phyloP scores from a whole-genome alignment of 2,797 vertebrate species.

The Catamblyrhynchus diadema region DNA sequence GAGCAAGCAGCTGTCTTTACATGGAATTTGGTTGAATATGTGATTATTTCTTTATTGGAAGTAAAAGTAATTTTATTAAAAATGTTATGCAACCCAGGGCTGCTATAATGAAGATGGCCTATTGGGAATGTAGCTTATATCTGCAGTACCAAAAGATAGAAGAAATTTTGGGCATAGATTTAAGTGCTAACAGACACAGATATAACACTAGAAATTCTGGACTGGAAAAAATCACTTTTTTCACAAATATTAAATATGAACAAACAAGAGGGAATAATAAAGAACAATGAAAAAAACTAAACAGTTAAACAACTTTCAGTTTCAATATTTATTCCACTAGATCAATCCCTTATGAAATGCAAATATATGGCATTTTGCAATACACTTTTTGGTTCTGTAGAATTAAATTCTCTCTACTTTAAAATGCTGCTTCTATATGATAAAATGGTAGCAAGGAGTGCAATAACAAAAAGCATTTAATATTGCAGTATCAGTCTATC shows the following conservation, averaged over 20 bases:
- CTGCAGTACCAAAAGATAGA: not conserved
- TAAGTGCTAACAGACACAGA: not conserved
- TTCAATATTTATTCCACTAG: not conserved
- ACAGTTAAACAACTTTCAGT: not conserved
- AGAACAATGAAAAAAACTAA: not conserved
- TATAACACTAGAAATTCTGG: not conserved
- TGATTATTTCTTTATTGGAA: not conserved
- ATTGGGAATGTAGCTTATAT: not conserved
- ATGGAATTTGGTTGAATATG: not conserved
- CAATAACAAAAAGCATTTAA: not conserved
- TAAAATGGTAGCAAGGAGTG: not conserved
- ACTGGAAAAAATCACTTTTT: not conserved
- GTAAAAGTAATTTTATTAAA: not conserved
- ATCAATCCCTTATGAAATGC: not conserved
- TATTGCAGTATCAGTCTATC: not conserved
- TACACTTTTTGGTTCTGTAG: not conserved
- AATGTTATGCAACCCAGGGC: not conserved
- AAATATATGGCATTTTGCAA: not conserved
- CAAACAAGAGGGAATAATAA: not conserved
- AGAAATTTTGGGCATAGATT: not conserved
- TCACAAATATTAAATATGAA: not conserved
- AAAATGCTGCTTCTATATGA: not conserved
- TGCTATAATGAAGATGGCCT: not conserved
- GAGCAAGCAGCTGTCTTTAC: slow-evolving; percentile 1
- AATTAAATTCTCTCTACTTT: not conserved